Evolutionary conservation across 2,113 vertebrate genomes (phyloP).

Genomic region (Anseranas semipalmata): DNA sequence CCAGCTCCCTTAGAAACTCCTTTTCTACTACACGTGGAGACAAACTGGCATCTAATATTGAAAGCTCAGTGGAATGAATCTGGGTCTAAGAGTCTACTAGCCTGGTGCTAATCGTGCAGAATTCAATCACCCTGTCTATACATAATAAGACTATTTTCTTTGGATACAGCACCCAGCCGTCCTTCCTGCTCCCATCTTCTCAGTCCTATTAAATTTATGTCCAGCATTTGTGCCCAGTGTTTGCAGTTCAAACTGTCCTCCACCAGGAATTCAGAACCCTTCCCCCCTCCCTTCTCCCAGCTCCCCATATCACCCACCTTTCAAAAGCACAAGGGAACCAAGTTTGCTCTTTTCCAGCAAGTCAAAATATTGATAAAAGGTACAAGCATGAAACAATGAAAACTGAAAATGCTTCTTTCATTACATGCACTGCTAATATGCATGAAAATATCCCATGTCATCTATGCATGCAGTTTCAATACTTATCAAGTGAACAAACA

Average conservation of each 20-base stretch:
- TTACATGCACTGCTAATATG: neutral
- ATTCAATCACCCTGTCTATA: neutral
- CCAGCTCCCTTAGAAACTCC: neutral
- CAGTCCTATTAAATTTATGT: neutral
- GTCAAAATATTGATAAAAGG: neutral
- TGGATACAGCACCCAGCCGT: neutral
- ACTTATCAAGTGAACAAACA: neutral
- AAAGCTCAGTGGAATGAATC: neutral
- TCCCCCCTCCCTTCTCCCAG: neutral
- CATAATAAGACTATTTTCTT: neutral
- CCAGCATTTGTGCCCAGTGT: neutral
- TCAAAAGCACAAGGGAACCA: neutral
- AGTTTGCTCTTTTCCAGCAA: conserved; percentile 9
- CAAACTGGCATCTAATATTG: neutral
- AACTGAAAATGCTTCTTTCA: conserved; percentile 20
- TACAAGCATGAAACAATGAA: conserved; percentile 4
- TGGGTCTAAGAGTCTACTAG: neutral
- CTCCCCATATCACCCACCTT: neutral
- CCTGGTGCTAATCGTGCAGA: neutral
- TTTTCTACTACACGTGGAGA: neutral
- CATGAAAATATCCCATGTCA: neutral
- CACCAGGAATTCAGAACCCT: neutral
- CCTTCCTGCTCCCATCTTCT: neutral
- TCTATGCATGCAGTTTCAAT: neutral
- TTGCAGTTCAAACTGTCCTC: neutral